phyloP scores from a whole-genome alignment of 2,888 invertebrate genomes.

The Callinectes sapidus region DNA sequence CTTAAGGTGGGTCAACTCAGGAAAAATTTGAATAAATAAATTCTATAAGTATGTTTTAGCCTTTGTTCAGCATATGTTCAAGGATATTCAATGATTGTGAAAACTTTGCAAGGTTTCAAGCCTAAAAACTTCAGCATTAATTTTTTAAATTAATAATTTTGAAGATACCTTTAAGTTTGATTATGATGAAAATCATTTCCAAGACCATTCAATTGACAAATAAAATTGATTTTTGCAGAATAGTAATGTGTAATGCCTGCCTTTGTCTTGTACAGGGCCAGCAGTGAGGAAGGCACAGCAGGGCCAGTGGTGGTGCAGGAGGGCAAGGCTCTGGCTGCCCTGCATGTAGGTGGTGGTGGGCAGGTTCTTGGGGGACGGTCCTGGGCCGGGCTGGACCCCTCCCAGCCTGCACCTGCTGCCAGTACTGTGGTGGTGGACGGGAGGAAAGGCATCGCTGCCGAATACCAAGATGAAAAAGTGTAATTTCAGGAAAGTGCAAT shows the following conservation, averaged over 20 bases:
- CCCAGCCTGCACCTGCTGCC: not conserved
- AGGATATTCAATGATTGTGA: too few relatives aligned
- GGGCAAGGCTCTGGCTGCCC: conserved; percentile 35
- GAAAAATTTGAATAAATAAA: not conserved
- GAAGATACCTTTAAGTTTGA: not conserved
- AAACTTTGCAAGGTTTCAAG: not conserved
- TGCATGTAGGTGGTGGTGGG: conserved; percentile 60
- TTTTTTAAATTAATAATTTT: not conserved
- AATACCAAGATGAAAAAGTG: conserved; percentile 49
- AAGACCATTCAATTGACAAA: not conserved
- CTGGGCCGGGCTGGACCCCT: conserved; percentile 66
- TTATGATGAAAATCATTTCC: not conserved
- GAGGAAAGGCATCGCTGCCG: conserved; percentile 62
- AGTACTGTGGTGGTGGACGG: conserved; percentile 55
- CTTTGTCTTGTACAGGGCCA: not conserved
- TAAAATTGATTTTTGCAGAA: not conserved
- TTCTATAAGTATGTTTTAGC: too few relatives aligned
- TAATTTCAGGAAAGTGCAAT: not conserved
- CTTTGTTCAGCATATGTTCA: too few relatives aligned
- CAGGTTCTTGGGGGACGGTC: conserved; percentile 51
- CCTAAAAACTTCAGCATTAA: not conserved
- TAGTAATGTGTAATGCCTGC: not conserved
- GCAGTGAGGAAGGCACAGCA: conserved; percentile 34
- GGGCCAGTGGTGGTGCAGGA: conserved; percentile 50
- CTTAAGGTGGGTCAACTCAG: conserved; percentile 37